Evolutionary conservation across 2,797 vertebrate species (phyloP).

Genomic region (Bradypodion ventrale): DNA sequence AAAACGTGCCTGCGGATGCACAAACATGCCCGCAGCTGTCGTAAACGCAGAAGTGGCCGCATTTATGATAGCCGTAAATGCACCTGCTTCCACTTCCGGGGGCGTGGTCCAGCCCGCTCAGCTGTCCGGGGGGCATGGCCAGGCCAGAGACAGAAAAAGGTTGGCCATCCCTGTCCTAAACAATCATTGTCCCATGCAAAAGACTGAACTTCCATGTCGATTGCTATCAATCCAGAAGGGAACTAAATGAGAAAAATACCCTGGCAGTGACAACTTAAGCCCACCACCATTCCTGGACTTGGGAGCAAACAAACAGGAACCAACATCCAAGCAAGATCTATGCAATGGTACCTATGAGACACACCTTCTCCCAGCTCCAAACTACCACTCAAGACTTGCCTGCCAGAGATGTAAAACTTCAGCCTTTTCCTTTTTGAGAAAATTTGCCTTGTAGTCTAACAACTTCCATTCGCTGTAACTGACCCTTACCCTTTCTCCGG

Average conservation of each 20-base stretch:
- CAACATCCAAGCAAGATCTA: not conserved
- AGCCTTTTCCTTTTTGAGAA: not conserved
- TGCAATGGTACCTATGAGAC: accelerated
- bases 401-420: not conserved
- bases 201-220: not conserved
- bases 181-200: too few relatives aligned
- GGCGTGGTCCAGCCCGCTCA: too few relatives aligned
- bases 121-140: too few relatives aligned
- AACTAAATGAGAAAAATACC: not conserved
- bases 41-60: too few relatives aligned
- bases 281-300: not conserved
- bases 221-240: not conserved
- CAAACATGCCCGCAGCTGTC: too few relatives aligned
- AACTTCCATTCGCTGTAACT: accelerated
- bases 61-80: too few relatives aligned
- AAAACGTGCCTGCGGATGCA: too few relatives aligned
- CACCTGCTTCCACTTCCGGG: too few relatives aligned
- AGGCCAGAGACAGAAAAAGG: too few relatives aligned
- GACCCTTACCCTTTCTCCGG: slow-evolving; percentile 89
- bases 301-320: not conserved
- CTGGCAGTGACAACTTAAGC: not conserved
- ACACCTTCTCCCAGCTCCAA: not conserved
- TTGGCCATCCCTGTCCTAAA: too few relatives aligned
- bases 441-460: too few relatives aligned
- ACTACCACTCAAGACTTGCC: not conserved